Evolutionary conservation across 2,113 vertebrate species (phyloP), one percentile per base, ranked within the genome.

Genomic region (Sapajus apella): DNA sequence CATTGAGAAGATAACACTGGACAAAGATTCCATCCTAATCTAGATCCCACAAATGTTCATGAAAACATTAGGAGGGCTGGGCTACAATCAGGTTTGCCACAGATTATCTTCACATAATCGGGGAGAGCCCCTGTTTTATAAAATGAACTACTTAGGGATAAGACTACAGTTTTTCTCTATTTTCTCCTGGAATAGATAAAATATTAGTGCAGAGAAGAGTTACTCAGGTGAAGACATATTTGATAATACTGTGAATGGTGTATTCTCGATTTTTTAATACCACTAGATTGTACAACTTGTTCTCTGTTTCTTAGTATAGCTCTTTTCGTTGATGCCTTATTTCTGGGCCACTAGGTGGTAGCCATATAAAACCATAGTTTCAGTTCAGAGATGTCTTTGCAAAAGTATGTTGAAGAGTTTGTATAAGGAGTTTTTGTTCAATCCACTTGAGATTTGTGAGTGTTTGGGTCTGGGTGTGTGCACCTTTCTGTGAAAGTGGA

Each of bases 261-360:
- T 56, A 12, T n/a, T 90, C 27, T 87, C 56, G 32, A 50, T 94
- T 87, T 96, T 40, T 83, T 43, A 37, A 13, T 76, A 11, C 12
- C 80, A 75, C 20, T 77, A 61, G 35, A 81, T 32, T 64, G 5
- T 64, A 64, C 27, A 64, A 64, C 61, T 14, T 64, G 9, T n/a
- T 89, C 25, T 86, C 61, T 40, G 35, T 94, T 90, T 96, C 52
- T 80, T 61, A 43, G 16, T 80, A 11, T 10, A 81, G 75, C 20
- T 77, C 43, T 89, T 95, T 79, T 79, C 37, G 45, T 72, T 45
- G 23, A 96, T 97, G 30, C 70, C 50, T 43, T 76, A 96, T 76
- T 16, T 83, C 47, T 97, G 94, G 95, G 45, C 91, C 97, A 95
- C 94, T 96, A 90, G 95, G 68, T 97, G 95, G 96, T 97, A 97